These are phyloP conservation scores for Meloidogyne floridensis DNA, from an alignment of 1,140 invertebrate species.

Conservation along the genomic window DNA sequence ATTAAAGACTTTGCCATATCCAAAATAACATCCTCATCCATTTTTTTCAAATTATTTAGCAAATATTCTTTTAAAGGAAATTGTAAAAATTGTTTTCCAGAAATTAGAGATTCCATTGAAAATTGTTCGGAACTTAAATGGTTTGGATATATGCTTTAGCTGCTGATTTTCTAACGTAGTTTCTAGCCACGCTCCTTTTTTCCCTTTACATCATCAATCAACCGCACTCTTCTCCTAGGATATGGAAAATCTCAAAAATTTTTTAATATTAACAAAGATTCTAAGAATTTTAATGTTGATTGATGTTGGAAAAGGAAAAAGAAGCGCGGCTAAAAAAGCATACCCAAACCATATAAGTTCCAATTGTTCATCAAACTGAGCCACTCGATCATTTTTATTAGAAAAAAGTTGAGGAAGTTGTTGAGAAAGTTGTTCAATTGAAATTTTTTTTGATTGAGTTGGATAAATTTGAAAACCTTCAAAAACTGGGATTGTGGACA, in stretches of 20 bases:
- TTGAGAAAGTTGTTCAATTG: conserved; percentile 7
- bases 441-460: background rate
- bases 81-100: background rate
- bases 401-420: conserved; percentile 11
- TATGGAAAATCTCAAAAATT: no score
- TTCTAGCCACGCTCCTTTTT: no score
- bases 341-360: background rate
- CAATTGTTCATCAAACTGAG: background rate
- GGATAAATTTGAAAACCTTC: background rate
- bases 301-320: background rate
- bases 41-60: background rate
- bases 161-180: no score
- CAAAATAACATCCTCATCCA: background rate
- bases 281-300: conserved; percentile 17
- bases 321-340: background rate
- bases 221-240: no score
- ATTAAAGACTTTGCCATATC: background rate
- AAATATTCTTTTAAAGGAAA: background rate
- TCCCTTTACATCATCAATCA: no score
- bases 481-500: background rate
- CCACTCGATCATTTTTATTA: conserved; percentile 3
- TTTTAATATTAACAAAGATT: no score
- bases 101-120: background rate
- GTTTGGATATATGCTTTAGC: no score
- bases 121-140: background rate